These are phyloP conservation scores for pig (Sus scrofa) DNA, from an alignment of 2,113 vertebrate species.

Conservation along the genomic window T2T-Sscrofa CM000819.6:107477501-107478000, in stretches of 20 bases:
- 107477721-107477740: not conserved
- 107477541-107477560: not conserved
- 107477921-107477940: not conserved
- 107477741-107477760: not conserved
- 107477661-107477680: not conserved
- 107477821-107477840: not conserved
- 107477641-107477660: not conserved
- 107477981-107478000: not conserved
- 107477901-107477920: not conserved
- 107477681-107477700: not conserved
- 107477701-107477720: not conserved
- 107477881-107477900: not conserved
- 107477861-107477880: not conserved
- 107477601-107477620: not conserved
- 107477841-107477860: not conserved
- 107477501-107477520: not conserved
- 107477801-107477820: not conserved
- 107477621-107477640: not conserved
- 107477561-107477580: not conserved
- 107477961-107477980: not conserved
- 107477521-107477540: not conserved
- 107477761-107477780: not conserved
- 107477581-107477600: not conserved
- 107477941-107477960: not conserved
- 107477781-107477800: not conserved